Evolutionary conservation across 2,797 vertebrate genomes (phyloP).

Genomic region (Gallirallus australis): DNA sequence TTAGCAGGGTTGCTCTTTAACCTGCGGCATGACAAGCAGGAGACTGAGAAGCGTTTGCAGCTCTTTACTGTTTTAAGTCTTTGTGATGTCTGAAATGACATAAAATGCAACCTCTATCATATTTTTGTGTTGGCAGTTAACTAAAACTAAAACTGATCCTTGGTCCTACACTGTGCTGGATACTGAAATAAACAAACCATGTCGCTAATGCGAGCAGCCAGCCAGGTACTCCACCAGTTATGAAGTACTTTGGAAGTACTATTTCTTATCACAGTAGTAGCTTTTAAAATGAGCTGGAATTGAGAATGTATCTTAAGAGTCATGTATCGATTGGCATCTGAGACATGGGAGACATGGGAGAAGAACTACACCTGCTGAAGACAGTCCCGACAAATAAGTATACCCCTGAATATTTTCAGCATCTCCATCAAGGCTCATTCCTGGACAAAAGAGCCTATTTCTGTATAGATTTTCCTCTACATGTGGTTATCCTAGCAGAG

Average conservation of each 20-base stretch:
- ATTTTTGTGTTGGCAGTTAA: not conserved
- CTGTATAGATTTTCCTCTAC: not conserved
- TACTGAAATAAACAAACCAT: not conserved
- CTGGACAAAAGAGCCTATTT: not conserved
- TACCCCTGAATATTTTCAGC: not conserved
- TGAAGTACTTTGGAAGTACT: not conserved
- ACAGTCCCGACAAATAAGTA: not conserved
- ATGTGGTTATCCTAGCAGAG: not conserved
- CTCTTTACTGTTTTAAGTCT: not conserved
- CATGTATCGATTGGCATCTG: not conserved
- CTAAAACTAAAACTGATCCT: not conserved
- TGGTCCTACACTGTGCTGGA: not conserved
- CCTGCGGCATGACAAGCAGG: not conserved
- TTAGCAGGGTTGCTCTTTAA: not conserved
- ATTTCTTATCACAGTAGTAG: not conserved
- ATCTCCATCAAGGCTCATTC: not conserved
- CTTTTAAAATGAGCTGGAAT: not conserved
- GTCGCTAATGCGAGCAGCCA: not conserved
- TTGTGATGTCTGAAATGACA: not conserved
- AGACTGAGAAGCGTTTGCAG: rapidly evolving
- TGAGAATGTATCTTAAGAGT: not conserved
- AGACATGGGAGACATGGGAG: not conserved
- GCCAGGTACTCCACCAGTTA: not conserved
- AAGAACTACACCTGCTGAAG: not conserved
- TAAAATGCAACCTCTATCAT: not conserved